Conservation (phyloP, 2,797 vertebrate genomes). For the Notolepis coatsorum region DNA sequence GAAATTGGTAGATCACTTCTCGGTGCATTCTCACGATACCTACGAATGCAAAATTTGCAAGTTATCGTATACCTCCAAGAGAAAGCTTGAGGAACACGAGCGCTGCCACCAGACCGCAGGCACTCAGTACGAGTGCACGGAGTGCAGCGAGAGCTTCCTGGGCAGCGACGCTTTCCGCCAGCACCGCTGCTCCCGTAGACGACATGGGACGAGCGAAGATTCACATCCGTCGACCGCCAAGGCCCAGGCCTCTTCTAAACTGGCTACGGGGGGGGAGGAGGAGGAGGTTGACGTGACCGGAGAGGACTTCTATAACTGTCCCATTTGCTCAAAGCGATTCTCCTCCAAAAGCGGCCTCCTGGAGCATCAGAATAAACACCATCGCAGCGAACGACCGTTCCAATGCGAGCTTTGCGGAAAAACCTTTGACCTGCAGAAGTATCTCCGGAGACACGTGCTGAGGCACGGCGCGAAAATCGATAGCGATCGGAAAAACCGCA, state of each 20-base stretch:
- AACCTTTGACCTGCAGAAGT: constrained; percentile 66
- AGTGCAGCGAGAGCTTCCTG: constrained; percentile 72
- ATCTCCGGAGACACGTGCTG: constrained; percentile 71
- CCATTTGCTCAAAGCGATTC: constrained; percentile 73
- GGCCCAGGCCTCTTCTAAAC: constrained; percentile 2
- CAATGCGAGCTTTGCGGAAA: constrained; percentile 78
- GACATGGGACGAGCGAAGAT: constrained; percentile 1
- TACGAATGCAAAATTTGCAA: constrained; percentile 71
- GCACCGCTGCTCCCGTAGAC: constrained; percentile 69
- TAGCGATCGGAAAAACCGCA: background rate
- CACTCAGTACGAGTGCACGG: constrained; percentile 75
- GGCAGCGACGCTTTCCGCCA: constrained; percentile 69
- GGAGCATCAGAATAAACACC: constrained; percentile 78
- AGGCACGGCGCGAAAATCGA: constrained; percentile 51
- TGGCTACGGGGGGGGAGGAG: constrained; percentile 59
- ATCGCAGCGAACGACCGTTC: constrained; percentile 63
- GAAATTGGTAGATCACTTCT: constrained; percentile 75
- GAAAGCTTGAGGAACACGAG: constrained; percentile 66
- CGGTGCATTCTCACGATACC: constrained; percentile 59
- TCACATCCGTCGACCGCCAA: constrained; percentile 22
- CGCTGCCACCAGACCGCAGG: constrained; percentile 55
- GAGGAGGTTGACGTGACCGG: constrained; percentile 81
- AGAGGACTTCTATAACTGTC: constrained; percentile 77
- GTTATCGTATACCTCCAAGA: constrained; percentile 55
- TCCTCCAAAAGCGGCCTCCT: constrained; percentile 71